phyloP scores from a whole-genome alignment of 64 coral and sea anemone species.

The Stylophora pistillata region DNA sequence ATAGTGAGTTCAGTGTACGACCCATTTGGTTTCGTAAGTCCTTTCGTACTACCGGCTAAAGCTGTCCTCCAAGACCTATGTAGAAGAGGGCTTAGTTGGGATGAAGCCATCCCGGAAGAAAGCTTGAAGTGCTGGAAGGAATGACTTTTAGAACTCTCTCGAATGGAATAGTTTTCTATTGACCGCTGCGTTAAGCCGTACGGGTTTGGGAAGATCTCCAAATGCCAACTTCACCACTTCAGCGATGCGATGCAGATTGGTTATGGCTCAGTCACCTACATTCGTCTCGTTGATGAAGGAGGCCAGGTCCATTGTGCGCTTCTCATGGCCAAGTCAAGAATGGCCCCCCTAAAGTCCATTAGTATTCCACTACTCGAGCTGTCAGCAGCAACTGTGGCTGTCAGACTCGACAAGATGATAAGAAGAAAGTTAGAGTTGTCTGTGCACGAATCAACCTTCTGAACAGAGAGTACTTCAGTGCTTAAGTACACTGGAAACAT shows the following conservation, averaged over 20 bases:
- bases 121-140: background rate
- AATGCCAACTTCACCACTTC: conserved; percentile 10
- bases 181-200: background rate
- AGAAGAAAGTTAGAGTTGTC: no score
- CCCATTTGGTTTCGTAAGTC: background rate
- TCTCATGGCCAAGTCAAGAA: no score
- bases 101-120: background rate
- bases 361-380: no score
- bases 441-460: no score
- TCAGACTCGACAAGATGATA: no score
- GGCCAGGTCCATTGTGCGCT: no score
- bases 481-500: no score
- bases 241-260: background rate
- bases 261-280: no score
- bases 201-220: background rate
- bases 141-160: background rate
- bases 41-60: background rate
- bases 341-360: no score
- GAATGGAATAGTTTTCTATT: background rate
- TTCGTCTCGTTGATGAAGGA: no score
- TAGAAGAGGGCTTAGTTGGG: background rate
- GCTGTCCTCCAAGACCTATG: background rate
- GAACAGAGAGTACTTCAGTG: no score
- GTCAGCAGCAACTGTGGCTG: no score
- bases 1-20: conserved; percentile 13